These are phyloP conservation scores for Champsocephalus gunnari DNA, from an alignment of 2,797 vertebrate genomes.

Conservation along the genomic window DNA sequence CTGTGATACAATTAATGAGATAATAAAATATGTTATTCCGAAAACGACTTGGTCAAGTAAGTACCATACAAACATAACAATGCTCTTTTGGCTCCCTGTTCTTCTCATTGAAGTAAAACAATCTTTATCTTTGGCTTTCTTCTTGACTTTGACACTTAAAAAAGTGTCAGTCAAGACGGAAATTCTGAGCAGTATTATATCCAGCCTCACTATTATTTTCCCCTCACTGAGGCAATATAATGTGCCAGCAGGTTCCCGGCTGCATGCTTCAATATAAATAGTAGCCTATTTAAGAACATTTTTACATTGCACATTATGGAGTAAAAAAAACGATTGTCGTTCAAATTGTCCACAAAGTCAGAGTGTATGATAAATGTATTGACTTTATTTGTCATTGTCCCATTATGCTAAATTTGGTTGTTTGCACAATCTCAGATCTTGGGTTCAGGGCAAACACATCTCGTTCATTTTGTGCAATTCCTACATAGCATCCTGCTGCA, in stretches of 20 bases:
- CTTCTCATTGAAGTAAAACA: constrained; percentile 18
- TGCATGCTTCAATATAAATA: too few relatives aligned
- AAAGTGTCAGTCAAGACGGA: constrained; percentile 22
- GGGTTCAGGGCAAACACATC: constrained; percentile 17
- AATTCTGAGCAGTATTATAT: constrained; percentile 32
- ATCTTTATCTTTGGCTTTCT: background rate
- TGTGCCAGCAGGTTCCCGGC: background rate
- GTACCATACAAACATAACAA: background rate
- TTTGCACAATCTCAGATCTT: constrained; percentile 37
- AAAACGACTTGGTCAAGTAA: background rate
- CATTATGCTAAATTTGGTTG: constrained; percentile 43
- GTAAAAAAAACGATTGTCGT: constrained; percentile 5
- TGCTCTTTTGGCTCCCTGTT: constrained; percentile 9
- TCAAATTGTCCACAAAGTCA: constrained; percentile 12
- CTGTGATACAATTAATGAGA: constrained; percentile 82
- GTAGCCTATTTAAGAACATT: too few relatives aligned
- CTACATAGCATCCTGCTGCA: constrained; percentile 45
- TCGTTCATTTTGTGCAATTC: constrained; percentile 48
- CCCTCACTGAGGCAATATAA: constrained; percentile 14
- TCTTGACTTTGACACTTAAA: constrained; percentile 28
- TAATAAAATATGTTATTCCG: constrained; percentile 7
- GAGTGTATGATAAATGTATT: background rate
- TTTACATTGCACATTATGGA: too few relatives aligned
- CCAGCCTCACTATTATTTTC: background rate
- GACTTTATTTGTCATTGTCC: background rate